These are phyloP conservation scores for Dendrophyllia cribrosa DNA, from an alignment of 64 coral and sea anemone species.

Conservation along the genomic window DNA sequence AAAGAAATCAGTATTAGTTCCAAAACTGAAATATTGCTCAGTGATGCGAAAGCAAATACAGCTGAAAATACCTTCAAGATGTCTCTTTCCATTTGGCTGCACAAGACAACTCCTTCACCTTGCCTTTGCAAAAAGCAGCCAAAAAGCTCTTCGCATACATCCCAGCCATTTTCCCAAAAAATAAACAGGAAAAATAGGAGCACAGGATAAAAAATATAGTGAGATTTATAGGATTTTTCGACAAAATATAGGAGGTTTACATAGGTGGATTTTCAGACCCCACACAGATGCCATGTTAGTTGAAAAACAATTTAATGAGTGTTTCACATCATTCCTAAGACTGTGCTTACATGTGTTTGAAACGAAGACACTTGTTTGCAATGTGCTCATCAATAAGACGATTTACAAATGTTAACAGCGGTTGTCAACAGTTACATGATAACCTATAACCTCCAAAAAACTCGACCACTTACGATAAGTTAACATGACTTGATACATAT, in stretches of 20 bases:
- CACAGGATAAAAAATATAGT: no score
- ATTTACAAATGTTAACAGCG: constrained; percentile 36
- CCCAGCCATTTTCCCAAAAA: no score
- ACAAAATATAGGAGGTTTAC: constrained; percentile 36
- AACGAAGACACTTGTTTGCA: background rate
- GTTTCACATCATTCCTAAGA: constrained; percentile 33
- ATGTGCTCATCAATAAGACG: constrained; percentile 22
- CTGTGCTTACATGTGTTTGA: constrained; percentile 28
- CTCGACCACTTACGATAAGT: constrained; percentile 50
- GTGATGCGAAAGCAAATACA: no score
- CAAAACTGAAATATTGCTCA: no score
- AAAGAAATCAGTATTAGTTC: no score
- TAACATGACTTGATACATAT: constrained; percentile 41
- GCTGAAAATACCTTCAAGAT: no score
- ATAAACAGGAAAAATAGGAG: no score
- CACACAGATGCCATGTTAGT: no score
- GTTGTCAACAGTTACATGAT: constrained; percentile 56
- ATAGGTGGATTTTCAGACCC: constrained; percentile 44
- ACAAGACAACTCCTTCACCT: no score
- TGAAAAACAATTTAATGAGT: background rate
- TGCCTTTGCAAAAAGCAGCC: no score
- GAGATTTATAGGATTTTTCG: constrained; percentile 23
- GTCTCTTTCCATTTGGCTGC: no score
- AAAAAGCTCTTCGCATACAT: no score
- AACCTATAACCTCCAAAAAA: constrained; percentile 60